Evolutionary conservation across 2,888 invertebrate genomes (phyloP), one percentile per base, ranked within the genome.

Genomic region (Steinernema scapterisci): DNA sequence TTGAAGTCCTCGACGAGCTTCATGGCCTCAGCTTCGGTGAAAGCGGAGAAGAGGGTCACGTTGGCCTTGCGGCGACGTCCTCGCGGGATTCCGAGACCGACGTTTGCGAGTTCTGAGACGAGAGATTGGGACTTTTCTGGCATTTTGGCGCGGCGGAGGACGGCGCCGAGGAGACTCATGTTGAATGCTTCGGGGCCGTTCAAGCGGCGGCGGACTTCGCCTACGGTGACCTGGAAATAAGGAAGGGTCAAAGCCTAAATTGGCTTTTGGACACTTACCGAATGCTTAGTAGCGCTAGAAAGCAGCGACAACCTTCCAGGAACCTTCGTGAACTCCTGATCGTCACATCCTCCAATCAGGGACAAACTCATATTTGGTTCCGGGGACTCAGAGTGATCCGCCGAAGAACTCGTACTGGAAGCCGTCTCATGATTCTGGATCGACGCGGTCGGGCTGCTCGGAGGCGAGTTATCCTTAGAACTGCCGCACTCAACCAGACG

Each of bases 131-230:
- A 46, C 21, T 71, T 71, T 16, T 44, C 44, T 13, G 71, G 71
- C 71, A 71, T 71, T 27, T 71, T 71, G 1, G 71, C 71, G 1
- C 71, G 71, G 11, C 71, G 71, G 16, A 71, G 71, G 16, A 71
- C 44, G 6, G 71, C 71, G 46, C 71, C 46, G 2, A 46, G 23
- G 13, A 71, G 71, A 46, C 71, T 71, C 44, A 71, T 46, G 71
- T 71, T 71, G 71, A 71, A 71, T 1, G 71, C 46, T 46, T 71
- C 71, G 7, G 71, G 71, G n/a, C 71, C 71, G 11, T 71, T 46
- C 1, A 71, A 23, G 27, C 71, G 71, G 7, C 71, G 71, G 11
- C 71, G 71, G 13, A 71, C 44, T 23, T 71, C 71, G 7, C 71
- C 71, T 13, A 71, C 71, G 1, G 71, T 71, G 7, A 71, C 71